Percentiles rank a stretch among this genome's conserved stretches.
Evolutionary conservation across 2,888 invertebrate genomes (phyloP).

Genomic region (Drosophila pegasa): DNA sequence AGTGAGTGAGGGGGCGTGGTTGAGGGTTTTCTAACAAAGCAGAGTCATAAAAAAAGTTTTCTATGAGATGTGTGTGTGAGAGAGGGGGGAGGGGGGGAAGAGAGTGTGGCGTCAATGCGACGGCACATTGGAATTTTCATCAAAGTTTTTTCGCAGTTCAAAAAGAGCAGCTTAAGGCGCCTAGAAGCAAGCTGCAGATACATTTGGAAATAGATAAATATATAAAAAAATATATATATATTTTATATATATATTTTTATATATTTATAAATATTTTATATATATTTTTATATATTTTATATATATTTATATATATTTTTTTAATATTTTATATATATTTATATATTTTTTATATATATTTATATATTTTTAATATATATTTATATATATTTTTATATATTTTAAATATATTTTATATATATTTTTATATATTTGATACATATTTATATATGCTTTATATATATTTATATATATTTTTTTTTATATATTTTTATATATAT

Average conservation of each 20-base stretch:
- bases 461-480: slow-evolving; percentile 5
- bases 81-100: too few relatives aligned
- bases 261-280: neutral
- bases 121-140: slow-evolving; percentile 46
- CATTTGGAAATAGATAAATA: neutral
- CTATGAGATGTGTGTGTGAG: too few relatives aligned
- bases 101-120: slow-evolving; percentile 57
- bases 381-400: slow-evolving; percentile 2
- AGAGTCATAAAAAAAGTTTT: slow-evolving; percentile 48
- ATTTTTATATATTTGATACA: neutral
- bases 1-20: slow-evolving; percentile 9
- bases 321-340: too few relatives aligned
- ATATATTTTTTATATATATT: too few relatives aligned
- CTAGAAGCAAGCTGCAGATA: slow-evolving; percentile 20
- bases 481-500: slow-evolving; percentile 4
- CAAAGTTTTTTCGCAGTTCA: slow-evolving; percentile 26
- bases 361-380: too few relatives aligned
- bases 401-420: slow-evolving; percentile 4
- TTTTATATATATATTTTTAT: slow-evolving; percentile 8
- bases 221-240: slow-evolving; percentile 6
- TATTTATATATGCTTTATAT: neutral
- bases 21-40: slow-evolving; percentile 44
- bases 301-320: slow-evolving; percentile 5
- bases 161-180: slow-evolving; percentile 13
- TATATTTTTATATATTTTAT: neutral